Percentiles rank a stretch among this genome's conserved stretches.
These are phyloP conservation scores for Rhagoletis zephyria DNA, from an alignment of 1,140 invertebrate species.

Conservation along the genomic window DNA sequence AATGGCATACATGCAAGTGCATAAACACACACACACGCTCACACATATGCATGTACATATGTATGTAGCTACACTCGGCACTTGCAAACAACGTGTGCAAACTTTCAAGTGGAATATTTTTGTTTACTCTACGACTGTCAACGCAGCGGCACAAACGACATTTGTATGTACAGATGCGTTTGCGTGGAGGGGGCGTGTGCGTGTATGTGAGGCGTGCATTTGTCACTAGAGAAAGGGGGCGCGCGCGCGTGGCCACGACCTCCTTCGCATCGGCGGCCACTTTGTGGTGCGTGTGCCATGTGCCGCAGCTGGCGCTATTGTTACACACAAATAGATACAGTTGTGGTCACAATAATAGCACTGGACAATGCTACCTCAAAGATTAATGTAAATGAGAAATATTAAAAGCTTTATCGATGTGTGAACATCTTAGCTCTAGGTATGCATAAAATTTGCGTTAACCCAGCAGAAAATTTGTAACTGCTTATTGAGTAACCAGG, in stretches of 20 bases:
- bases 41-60: neutral
- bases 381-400: no score
- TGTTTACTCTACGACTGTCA: slow-evolving; percentile 39
- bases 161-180: neutral
- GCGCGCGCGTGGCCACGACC: neutral
- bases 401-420: no score
- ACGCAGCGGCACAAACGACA: neutral
- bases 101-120: slow-evolving; percentile 51
- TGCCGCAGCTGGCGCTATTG: neutral
- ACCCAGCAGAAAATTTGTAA: no score
- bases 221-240: no score
- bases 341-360: no score
- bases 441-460: no score
- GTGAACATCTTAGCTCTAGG: no score
- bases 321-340: neutral
- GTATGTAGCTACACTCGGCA: neutral
- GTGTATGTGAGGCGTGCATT: neutral
- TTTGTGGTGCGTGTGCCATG: slow-evolving; percentile 27
- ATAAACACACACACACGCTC: neutral
- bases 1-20: neutral
- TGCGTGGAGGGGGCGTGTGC: neutral
- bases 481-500: no score
- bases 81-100: slow-evolving; percentile 35
- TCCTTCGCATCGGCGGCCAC: slow-evolving; percentile 25
- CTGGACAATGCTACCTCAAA: no score